These are phyloP conservation scores for Caerostris extrusa DNA, from an alignment of 1,140 invertebrate species.

Conservation along the genomic window DNA sequence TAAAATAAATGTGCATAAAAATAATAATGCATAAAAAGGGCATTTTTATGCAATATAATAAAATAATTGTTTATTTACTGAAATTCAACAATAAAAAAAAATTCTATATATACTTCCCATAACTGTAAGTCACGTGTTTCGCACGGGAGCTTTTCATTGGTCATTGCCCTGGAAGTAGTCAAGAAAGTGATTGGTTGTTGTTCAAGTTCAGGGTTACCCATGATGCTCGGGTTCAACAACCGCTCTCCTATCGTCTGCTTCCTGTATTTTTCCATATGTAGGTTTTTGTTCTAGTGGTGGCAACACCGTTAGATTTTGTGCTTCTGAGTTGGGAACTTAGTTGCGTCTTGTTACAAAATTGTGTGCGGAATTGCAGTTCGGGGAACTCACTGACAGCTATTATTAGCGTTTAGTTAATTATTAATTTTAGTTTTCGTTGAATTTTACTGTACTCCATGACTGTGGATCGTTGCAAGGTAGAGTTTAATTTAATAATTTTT, in stretches of 20 bases:
- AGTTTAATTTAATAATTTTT: neutral
- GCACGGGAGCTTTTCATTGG: conserved; percentile 72
- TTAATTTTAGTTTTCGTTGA: neutral
- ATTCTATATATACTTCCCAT: conserved; percentile 7
- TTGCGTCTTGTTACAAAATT: neutral
- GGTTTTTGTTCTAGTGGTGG: conserved; percentile 77
- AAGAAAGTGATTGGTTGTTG: conserved; percentile 76
- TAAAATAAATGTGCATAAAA: too few species aligned
- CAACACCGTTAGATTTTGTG: conserved; percentile 50
- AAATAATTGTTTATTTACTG: neutral
- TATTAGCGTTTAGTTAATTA: neutral
- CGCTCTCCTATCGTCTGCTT: conserved; percentile 60
- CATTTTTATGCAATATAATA: neutral
- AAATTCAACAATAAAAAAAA: neutral
- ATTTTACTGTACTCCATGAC: conserved; percentile 41
- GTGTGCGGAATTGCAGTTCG: neutral
- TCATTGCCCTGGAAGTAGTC: conserved; percentile 75
- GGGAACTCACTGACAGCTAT: neutral
- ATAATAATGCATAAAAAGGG: too few species aligned
- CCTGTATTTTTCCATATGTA: conserved; percentile 73
- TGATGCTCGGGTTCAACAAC: conserved; percentile 74
- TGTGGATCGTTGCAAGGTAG: conserved; percentile 69
- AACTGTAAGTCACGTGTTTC: conserved; percentile 34
- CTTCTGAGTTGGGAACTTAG: conserved; percentile 31
- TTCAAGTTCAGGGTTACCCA: conserved; percentile 77